Conservation (phyloP, 2,797 vertebrate species). For the Amniataba percoides region DNA sequence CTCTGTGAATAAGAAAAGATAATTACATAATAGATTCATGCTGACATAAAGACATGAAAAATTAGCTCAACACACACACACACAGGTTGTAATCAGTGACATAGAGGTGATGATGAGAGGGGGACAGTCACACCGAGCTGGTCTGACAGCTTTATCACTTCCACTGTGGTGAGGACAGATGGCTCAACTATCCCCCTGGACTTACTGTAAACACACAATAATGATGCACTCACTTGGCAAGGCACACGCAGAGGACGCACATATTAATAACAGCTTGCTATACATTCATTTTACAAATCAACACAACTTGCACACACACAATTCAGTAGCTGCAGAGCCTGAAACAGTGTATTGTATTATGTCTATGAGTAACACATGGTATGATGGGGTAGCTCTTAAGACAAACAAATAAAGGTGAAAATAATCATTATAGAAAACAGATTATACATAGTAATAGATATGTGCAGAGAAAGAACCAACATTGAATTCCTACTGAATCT, state of each 20-base stretch:
- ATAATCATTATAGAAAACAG: too few species aligned
- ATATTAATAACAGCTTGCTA: background rate
- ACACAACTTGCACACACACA: background rate
- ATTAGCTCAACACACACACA: slow-evolving; percentile 19
- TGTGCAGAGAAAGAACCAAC: background rate
- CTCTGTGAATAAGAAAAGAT: background rate
- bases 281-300: slow-evolving; percentile 18
- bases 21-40: background rate
- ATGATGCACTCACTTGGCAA: slow-evolving; percentile 15
- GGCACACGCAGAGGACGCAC: slow-evolving; percentile 3
- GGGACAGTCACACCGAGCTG: slow-evolving; percentile 53
- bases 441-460: background rate
- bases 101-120: slow-evolving; percentile 66
- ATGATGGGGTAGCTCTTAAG: slow-evolving; percentile 15
- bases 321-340: background rate
- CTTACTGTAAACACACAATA: slow-evolving; percentile 28
- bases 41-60: background rate
- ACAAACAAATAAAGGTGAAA: background rate
- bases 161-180: slow-evolving; percentile 74
- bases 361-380: slow-evolving; percentile 1
- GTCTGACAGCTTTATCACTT: slow-evolving; percentile 72
- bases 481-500: too few species aligned
- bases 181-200: slow-evolving; percentile 48
- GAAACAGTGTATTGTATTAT: slow-evolving; percentile 1
- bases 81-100: slow-evolving; percentile 58